Percentiles rank a stretch among this genome's conserved stretches.
Conservation (phyloP, 2,113 vertebrate genomes). For the Todiramphus chloris region DNA sequence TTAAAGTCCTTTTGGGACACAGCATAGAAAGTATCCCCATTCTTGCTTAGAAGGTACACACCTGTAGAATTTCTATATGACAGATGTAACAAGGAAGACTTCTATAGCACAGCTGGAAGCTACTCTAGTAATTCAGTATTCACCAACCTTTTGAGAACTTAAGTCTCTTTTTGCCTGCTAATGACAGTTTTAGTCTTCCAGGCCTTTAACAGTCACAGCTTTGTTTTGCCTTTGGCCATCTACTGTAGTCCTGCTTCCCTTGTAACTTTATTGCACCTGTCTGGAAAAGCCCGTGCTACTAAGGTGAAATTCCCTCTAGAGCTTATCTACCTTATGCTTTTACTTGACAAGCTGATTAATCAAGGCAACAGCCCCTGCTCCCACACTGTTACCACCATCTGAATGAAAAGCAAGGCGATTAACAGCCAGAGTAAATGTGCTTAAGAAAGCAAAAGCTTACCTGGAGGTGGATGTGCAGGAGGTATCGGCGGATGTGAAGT, state of each 20-base stretch:
- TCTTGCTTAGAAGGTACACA: background rate
- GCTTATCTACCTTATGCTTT: background rate
- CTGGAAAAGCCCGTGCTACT: background rate
- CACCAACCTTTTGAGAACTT: background rate
- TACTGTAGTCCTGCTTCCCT: background rate
- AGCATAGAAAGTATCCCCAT: background rate
- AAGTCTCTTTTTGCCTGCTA: background rate
- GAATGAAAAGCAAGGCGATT: background rate
- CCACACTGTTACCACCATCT: background rate
- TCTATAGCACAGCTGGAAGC: background rate
- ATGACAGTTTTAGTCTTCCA: background rate
- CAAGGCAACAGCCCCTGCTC: background rate
- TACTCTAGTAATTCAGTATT: background rate
- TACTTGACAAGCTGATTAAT: background rate
- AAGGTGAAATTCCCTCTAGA: background rate
- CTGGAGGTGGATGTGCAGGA: conserved; percentile 88
- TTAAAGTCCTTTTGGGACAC: background rate
- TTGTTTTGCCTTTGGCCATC: background rate
- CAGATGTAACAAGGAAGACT: background rate
- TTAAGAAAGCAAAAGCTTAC: conserved; percentile 68
- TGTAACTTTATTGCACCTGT: background rate
- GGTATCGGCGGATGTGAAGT: conserved; percentile 90
- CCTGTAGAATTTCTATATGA: background rate
- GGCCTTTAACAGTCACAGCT: background rate
- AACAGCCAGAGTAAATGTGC: background rate